Evolutionary conservation across 2,113 vertebrate genomes (phyloP).

Genomic region (Chauna torquata): DNA sequence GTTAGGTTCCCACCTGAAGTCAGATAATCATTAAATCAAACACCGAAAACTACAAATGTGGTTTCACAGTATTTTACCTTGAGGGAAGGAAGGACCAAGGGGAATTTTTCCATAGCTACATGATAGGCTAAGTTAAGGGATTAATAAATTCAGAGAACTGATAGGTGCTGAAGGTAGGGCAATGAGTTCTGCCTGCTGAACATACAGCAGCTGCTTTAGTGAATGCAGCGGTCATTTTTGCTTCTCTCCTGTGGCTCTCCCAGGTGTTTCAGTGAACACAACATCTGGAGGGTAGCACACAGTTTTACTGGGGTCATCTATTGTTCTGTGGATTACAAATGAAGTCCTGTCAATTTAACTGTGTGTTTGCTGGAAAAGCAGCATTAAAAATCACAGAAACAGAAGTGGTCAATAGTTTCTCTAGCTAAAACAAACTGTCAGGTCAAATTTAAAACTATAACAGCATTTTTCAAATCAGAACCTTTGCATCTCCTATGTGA

Average conservation of each 20-base stretch:
- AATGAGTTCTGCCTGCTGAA: conserved; percentile 16
- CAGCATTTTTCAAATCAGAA: neutral
- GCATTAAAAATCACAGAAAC: neutral
- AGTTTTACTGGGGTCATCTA: conserved; percentile 46
- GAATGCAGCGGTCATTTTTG: conserved; percentile 61
- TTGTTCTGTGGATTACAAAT: conserved; percentile 58
- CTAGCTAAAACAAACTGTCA: neutral
- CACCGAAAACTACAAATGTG: neutral
- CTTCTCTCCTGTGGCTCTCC: conserved; percentile 61
- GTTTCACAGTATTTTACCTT: neutral
- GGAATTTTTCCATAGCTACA: neutral
- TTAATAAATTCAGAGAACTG: conserved; percentile 33
- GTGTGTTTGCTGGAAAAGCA: neutral
- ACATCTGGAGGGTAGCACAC: conserved; percentile 65
- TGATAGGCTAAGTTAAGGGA: neutral
- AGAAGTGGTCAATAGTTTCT: neutral
- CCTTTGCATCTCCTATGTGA: rapidly evolving
- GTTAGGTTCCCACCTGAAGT: neutral
- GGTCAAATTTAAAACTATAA: neutral
- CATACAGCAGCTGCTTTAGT: conserved; percentile 42
- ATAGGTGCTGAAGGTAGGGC: neutral
- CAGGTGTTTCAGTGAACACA: conserved; percentile 70
- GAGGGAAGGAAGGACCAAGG: neutral
- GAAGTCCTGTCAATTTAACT: conserved; percentile 46
- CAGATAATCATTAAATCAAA: neutral